phyloP scores from a whole-genome alignment of 2,888 invertebrate genomes.

The Pristionchus arcanus region DNA sequence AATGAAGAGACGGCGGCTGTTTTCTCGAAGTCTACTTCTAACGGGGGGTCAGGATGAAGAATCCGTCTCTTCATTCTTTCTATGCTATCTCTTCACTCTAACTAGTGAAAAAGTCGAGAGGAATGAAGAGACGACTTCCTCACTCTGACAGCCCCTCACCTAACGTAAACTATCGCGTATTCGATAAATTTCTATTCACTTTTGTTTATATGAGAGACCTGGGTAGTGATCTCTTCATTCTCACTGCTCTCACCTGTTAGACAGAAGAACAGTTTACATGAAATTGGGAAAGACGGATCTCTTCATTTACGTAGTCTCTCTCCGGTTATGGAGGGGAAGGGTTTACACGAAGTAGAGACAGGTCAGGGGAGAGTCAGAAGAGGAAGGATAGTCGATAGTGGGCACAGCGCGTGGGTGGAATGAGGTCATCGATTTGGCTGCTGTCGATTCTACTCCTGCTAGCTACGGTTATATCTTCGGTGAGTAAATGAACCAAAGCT shows the following conservation, averaged over 20 bases:
- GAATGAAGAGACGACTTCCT: not conserved
- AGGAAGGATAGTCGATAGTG: not conserved
- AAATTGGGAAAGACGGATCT: no score
- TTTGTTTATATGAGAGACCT: not conserved
- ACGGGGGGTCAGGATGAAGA: not conserved
- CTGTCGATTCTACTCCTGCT: not conserved
- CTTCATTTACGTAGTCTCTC: no score
- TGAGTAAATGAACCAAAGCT: not conserved
- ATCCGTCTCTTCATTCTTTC: not conserved
- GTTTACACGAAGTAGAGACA: no score
- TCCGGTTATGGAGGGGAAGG: no score
- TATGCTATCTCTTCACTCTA: not conserved
- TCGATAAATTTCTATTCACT: not conserved
- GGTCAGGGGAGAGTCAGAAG: not conserved
- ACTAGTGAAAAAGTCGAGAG: not conserved
- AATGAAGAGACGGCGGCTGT: no score
- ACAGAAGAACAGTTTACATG: no score
- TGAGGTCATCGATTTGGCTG: not conserved
- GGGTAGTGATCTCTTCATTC: no score
- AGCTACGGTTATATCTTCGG: not conserved
- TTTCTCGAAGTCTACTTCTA: no score
- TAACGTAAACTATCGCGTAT: constrained; percentile 22
- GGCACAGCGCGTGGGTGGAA: not conserved
- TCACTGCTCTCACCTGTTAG: no score
- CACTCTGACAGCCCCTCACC: not conserved